Percentiles rank a stretch among this genome's conserved stretches.
phyloP scores from a whole-genome alignment of 1,140 invertebrate species.

The Oreohelix idahoensis region DNA sequence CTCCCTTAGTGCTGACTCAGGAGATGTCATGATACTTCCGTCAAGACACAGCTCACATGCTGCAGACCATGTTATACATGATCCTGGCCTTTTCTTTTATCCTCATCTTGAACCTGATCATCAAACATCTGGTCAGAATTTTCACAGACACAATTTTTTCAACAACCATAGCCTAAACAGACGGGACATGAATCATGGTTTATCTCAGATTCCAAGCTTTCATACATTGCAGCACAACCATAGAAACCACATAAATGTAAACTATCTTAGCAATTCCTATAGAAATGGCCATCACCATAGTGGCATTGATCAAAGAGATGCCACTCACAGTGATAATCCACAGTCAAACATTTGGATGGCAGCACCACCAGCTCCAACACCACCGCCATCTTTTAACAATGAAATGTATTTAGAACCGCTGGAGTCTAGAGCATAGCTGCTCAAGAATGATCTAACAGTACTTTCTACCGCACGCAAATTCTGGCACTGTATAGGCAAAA shows the following conservation, averaged over 20 bases:
- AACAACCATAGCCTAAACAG: conserved; percentile 18
- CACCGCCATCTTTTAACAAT: conserved; percentile 45
- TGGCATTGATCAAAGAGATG: background rate
- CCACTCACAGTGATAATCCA: background rate
- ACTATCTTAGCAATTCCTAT: background rate
- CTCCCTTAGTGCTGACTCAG: conserved; percentile 17
- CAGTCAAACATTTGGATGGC: conserved; percentile 11
- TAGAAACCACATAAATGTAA: background rate
- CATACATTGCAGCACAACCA: conserved; percentile 21
- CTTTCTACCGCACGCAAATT: too few species aligned
- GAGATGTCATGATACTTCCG: conserved; percentile 44
- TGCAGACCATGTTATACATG: conserved; percentile 12
- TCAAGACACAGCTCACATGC: conserved; percentile 7
- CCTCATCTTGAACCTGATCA: conserved; percentile 11
- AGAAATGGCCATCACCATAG: background rate
- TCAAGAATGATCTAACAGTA: background rate
- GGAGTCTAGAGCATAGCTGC: conserved; percentile 32
- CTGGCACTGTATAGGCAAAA: too few species aligned
- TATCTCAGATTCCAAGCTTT: background rate
- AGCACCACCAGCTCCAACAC: conserved; percentile 27
- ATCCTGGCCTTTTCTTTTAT: background rate
- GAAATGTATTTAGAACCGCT: conserved; percentile 46
- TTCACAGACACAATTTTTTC: background rate
- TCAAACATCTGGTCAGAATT: background rate
- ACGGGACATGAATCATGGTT: background rate